Evolutionary conservation across 2,797 vertebrate genomes (phyloP), one percentile per base, ranked within the genome.

Genomic region (Salarias fasciatus): DNA sequence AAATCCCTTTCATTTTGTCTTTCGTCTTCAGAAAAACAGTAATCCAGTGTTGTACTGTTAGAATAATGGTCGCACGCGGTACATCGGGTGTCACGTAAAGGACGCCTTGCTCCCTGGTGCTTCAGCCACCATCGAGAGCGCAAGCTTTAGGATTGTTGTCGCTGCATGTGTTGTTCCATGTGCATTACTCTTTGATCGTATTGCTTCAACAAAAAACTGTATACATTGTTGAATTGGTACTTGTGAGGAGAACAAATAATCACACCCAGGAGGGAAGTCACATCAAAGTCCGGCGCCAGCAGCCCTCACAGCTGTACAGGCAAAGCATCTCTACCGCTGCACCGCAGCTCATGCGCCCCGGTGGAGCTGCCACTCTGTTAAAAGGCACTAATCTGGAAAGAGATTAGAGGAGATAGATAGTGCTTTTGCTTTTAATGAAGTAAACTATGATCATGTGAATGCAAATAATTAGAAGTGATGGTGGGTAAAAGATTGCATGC

Each of bases 201-300:
- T 14, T 35, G 52, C 15, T 14, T 11, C 33, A 70, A 66, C 51
- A 50, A 48, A 62, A n/a, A 50, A 42, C 53, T 35, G 14, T 13
- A 18, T 63, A 62, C 36, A 53, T 67, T 53, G 37, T 56, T 63
- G 45, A 61, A 53, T 11, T 41, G 37, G 29, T 62, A 18, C 48
- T 61, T 46, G 8, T 6, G 62, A 59, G 48, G 54, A 74, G 33
- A 46, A 50, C 12, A 80, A 82, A 82, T 66, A 85, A 83, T 45
- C 77, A 53, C 44, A 37, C 49, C 67, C 40, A 60, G 44, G 72
- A 56, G 45, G 76, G 76, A 60, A 62, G 75, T 55, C 58, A 33
- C 63, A 69, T 84, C 67, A 88, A 80, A 85, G 72, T 71, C 36
- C 11, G 60, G 48, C 54, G 24, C 18, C 18, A 52, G 35, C 53